Base-by-base conservation (phyloP, 2,888 invertebrate genomes). In the Resseliella maxima region DNA sequence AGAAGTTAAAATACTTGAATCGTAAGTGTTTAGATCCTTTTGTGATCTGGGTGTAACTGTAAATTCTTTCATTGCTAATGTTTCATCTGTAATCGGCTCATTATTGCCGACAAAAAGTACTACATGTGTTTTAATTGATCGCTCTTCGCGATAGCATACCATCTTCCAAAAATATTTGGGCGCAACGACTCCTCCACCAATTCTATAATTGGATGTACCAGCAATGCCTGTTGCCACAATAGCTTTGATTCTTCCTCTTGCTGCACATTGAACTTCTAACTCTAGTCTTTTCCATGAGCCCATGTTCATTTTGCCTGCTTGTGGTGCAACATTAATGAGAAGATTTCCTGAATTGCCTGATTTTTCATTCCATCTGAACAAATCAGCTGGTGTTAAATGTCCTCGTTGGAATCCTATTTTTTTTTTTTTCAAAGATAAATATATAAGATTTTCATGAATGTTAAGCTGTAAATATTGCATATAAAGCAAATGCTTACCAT, bases 141-240 rank as follows among this genome's bases (percentile, higher is more conserved):
- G 0, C 27, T 27, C 3, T 18, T 46, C 85, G 24, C 45, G 38
- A 50, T 45, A 46, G 50, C 85, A 85, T 10, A 85, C 46, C 85
- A 85, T n/a, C 21, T 85, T 85, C 85, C 85, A 85, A 31, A 85
- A 85, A 15, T 50, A 85, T 35, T 31, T 46, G 31, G 85, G 85
- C 46, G 21, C 46, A 15, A 10, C 31, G 2, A 85, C 18, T 0
- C 31, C 31, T 31, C n/a, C 18, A 46, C 31, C 46, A 46, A 46
- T 85, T 24, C 8, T 45, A 31, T 46, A 31, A 2, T 46, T 31
- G 15, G 85, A n/a, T 1, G 27, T 50, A 27, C 21, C 45, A 85
- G 46, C 45, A 35, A 46, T 50, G 21, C 85, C 85, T 46, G 85
- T 85, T 27, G 46, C 46, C 27, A 85, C 85, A 85, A 85, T 85